Evolutionary conservation across 1,140 invertebrate species (phyloP).

Genomic region (Muscidifurax raptorellus): DNA sequence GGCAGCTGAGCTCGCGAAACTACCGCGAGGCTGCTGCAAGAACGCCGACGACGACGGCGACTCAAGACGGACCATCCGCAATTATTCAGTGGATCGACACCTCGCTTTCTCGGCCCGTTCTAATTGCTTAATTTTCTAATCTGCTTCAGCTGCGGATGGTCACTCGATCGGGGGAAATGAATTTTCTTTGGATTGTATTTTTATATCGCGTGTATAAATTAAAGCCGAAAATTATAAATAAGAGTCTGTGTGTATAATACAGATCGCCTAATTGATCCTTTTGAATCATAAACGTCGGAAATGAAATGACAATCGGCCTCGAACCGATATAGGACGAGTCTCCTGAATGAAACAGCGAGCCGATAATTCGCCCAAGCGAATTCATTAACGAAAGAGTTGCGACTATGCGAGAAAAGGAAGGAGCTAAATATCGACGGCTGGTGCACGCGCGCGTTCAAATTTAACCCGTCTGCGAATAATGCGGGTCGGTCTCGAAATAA

Average conservation of each 20-base stretch:
- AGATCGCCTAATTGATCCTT: too few species aligned
- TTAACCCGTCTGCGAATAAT: neutral
- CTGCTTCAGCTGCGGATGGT: too few species aligned
- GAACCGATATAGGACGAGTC: too few species aligned
- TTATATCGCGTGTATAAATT: too few species aligned
- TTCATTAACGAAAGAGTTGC: neutral
- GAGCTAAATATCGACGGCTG: neutral
- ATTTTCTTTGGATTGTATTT: too few species aligned
- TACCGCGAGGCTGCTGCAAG: neutral
- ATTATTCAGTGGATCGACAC: conserved; percentile 39
- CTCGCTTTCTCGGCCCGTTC: neutral
- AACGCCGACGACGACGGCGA: neutral
- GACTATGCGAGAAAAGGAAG: neutral
- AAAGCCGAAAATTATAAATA: too few species aligned
- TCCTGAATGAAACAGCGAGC: neutral
- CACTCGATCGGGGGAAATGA: neutral
- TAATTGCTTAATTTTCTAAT: conserved; percentile 34
- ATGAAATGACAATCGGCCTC: too few species aligned
- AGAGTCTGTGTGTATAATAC: too few species aligned
- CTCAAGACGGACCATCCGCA: conserved; percentile 31
- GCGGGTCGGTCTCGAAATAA: neutral
- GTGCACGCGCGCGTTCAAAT: neutral
- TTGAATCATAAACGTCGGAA: too few species aligned
- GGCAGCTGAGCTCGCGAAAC: conserved; percentile 1
- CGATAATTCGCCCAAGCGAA: too few species aligned